Evolutionary conservation across 1,140 invertebrate genomes (phyloP), one percentile per base, ranked within the genome.

Genomic region (Latrodectus geometricus): DNA sequence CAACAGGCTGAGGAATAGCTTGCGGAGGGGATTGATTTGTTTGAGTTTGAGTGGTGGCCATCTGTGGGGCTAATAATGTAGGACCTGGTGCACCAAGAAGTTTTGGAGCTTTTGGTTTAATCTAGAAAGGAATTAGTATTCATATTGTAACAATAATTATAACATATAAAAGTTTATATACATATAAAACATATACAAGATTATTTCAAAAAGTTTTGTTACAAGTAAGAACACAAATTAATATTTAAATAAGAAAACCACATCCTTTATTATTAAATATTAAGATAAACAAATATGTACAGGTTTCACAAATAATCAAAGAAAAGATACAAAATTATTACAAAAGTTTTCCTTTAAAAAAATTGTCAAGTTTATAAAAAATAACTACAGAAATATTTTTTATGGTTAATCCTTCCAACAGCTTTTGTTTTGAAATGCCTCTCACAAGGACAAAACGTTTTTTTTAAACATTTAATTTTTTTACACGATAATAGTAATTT

Each of bases 1-100:
- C 9, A 56, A 21, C 14, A 23, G 82, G 5, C n/a, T 21, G 23
- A 68, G 85, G 69, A 12, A 50, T n/a, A 52, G 85, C 73, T n/a
- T 17, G 17, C 17, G 49, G 15, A 74, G 69, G 7, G 21, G 87
- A n/a, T 75, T 56, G 8, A 23, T 65, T 70, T 87, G 74, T 85
- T 48, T 85, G 69, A n/a, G 85, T 86, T 23, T 86, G 76, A 21
- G 54, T 79, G 9, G 75, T 79, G 17, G 69, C 75, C 73, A 75
- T 88, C 21, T 84, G 81, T n/a, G 79, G 81, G 65, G 91, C 89
- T 61, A 92, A 91, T 78, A 93, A 93, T 12, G 87, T 12, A 49
- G 84, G 75, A 48, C 23, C 70, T 54, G 11, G 15, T 17, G 14
- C 69, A 35, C 11, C 52, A 70, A 73, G 75, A 73, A 35, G 76